These are phyloP conservation scores for Ephestia elutella DNA, from an alignment of 1,140 invertebrate species.

Conservation along the genomic window DNA sequence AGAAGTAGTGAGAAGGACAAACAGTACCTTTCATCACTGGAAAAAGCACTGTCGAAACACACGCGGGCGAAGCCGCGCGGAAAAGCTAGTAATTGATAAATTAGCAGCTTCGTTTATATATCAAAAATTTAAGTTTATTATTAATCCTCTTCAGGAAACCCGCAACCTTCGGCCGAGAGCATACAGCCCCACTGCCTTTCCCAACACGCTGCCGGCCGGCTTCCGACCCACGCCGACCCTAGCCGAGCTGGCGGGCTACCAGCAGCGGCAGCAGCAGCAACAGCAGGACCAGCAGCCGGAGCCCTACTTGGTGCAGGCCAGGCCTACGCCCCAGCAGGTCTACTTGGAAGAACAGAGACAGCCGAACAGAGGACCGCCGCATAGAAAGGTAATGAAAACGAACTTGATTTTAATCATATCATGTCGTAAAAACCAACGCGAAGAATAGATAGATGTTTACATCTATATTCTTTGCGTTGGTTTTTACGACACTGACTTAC, in stretches of 20 bases:
- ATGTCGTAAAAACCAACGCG: too few species aligned
- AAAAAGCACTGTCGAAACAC: too few species aligned
- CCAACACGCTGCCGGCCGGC: slow-evolving; percentile 52
- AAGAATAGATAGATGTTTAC: too few species aligned
- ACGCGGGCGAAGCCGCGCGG: too few species aligned
- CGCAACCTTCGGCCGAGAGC: slow-evolving; percentile 59
- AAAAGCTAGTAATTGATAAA: too few species aligned
- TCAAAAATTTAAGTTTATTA: neutral
- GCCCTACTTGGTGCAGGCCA: slow-evolving; percentile 26
- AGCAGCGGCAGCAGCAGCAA: slow-evolving; percentile 34
- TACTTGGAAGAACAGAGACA: slow-evolving; percentile 41
- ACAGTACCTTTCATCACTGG: too few species aligned
- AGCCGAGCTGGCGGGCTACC: slow-evolving; percentile 62
- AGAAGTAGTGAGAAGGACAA: too few species aligned
- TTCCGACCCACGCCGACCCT: slow-evolving; percentile 62
- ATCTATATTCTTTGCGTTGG: too few species aligned
- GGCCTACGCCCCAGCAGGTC: slow-evolving; percentile 33
- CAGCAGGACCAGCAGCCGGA: slow-evolving; percentile 37
- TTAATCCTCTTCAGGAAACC: slow-evolving; percentile 41
- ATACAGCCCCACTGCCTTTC: slow-evolving; percentile 44
- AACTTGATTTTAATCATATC: too few species aligned
- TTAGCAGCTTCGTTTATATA: too few species aligned
- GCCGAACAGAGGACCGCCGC: slow-evolving; percentile 31
- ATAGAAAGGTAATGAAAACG: slow-evolving; percentile 41
- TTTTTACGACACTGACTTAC: too few species aligned